These are phyloP conservation scores for Cepphus grylle DNA, from an alignment of 2,113 vertebrate species.

Conservation along the genomic window DNA sequence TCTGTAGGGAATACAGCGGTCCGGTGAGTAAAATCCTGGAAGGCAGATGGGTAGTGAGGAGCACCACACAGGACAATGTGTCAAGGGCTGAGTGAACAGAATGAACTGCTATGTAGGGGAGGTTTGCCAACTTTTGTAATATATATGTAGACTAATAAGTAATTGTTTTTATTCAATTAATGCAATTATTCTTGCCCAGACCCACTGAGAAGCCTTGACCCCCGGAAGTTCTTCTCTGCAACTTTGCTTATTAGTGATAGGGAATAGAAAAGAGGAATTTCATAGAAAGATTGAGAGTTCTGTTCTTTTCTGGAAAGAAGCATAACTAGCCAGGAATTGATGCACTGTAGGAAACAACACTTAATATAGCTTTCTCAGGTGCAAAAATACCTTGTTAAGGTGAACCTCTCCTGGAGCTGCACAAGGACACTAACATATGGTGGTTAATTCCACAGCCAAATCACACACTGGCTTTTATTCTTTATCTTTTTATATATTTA, in stretches of 20 bases:
- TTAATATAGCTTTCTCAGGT: not conserved
- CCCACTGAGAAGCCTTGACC: not conserved
- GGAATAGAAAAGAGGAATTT: not conserved
- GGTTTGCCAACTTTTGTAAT: not conserved
- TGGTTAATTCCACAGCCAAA: not conserved
- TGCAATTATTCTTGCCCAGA: not conserved
- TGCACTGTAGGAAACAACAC: not conserved
- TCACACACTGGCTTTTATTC: not conserved
- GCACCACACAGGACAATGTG: not conserved
- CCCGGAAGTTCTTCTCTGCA: not conserved
- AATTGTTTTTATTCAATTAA: not conserved
- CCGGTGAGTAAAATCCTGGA: constrained; percentile 22
- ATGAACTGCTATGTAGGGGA: not conserved
- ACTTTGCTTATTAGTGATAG: not conserved
- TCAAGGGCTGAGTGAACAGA: not conserved
- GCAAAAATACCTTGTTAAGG: not conserved
- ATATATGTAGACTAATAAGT: not conserved
- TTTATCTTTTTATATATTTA: not conserved
- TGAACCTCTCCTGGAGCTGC: not conserved
- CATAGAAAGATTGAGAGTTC: not conserved
- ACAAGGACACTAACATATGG: not conserved
- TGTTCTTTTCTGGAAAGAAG: not conserved
- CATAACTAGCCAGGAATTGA: not conserved
- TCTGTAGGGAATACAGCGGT: not conserved
- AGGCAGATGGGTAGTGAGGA: not conserved